Evolutionary conservation across 2,113 vertebrate genomes (phyloP).

Genomic region (Deroptyus accipitrinus): DNA sequence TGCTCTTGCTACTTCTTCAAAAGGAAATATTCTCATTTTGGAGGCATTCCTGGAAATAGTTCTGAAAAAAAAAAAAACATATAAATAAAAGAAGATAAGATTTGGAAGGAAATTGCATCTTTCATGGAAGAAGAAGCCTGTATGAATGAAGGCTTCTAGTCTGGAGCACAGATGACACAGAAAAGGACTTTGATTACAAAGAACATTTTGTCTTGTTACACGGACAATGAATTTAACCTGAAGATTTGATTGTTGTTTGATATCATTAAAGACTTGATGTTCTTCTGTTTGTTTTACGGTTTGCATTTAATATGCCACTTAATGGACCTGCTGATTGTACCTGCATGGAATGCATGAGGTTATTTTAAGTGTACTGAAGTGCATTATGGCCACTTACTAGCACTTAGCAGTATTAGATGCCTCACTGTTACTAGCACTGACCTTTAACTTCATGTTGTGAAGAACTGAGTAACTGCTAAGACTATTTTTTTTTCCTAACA

Average conservation of each 20-base stretch:
- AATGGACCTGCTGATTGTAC: slow-evolving; percentile 25
- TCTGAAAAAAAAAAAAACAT: not conserved
- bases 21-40: not conserved
- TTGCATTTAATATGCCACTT: slow-evolving; percentile 34
- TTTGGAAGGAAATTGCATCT: not conserved
- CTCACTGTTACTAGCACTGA: not conserved
- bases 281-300: slow-evolving; percentile 37
- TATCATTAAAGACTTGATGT: not conserved
- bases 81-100: not conserved
- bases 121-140: not conserved
- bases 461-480: not conserved
- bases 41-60: not conserved
- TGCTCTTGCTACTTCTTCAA: not conserved
- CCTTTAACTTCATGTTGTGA: slow-evolving; percentile 8
- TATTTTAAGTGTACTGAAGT: slow-evolving; percentile 12
- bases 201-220: not conserved
- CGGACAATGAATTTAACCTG: slow-evolving; percentile 12
- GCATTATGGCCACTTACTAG: not conserved
- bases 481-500: not conserved
- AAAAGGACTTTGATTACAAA: slow-evolving; percentile 8
- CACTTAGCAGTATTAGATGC: not conserved
- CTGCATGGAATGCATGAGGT: not conserved
- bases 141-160: not conserved
- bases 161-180: not conserved
- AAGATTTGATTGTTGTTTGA: slow-evolving; percentile 25